A percentile compares a stretch with the other conserved stretches of the same genome.
Conservation (phyloP, 2,888 invertebrate genomes). For the Ectobius pallidus region DNA sequence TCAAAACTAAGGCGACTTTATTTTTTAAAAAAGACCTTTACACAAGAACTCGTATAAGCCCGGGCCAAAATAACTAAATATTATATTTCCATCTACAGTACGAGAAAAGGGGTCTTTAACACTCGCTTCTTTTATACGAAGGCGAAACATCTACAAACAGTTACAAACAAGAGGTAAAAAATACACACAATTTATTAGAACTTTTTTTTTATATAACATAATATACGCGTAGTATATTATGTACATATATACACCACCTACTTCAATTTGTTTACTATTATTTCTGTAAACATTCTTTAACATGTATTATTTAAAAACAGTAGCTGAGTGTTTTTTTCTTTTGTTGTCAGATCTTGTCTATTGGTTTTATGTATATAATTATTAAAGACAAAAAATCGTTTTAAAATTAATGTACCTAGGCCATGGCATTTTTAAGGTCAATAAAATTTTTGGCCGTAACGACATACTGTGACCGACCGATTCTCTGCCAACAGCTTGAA, state of each 20-base stretch:
- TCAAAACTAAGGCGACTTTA: not conserved
- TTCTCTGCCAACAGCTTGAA: conserved; percentile 45
- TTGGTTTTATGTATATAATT: conserved; percentile 33
- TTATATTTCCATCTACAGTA: too few species aligned
- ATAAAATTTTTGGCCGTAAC: conserved; percentile 39
- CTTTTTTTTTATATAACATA: conserved; percentile 27
- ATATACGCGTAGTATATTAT: conserved; percentile 25
- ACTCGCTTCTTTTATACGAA: too few species aligned
- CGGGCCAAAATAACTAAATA: not conserved
- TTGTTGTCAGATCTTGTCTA: conserved; percentile 16
- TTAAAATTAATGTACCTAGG: conserved; percentile 39
- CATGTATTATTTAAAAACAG: conserved; percentile 17
- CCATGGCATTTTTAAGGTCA: conserved; percentile 43
- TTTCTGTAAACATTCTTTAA: conserved; percentile 22
- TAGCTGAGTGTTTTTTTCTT: conserved; percentile 20
- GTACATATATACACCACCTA: conserved; percentile 26
- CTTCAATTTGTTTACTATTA: conserved; percentile 10
- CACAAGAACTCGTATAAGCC: not conserved
- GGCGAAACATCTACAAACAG: conserved; percentile 1
- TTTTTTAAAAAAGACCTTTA: too few species aligned
- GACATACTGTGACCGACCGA: conserved; percentile 4
- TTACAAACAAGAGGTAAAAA: not conserved
- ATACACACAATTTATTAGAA: not conserved
- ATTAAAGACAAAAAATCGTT: conserved; percentile 20
- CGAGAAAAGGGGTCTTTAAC: too few species aligned